These are phyloP conservation scores for Sarcophaga caerulescens DNA, from an alignment of 2,888 invertebrate genomes.

Conservation along the genomic window DNA sequence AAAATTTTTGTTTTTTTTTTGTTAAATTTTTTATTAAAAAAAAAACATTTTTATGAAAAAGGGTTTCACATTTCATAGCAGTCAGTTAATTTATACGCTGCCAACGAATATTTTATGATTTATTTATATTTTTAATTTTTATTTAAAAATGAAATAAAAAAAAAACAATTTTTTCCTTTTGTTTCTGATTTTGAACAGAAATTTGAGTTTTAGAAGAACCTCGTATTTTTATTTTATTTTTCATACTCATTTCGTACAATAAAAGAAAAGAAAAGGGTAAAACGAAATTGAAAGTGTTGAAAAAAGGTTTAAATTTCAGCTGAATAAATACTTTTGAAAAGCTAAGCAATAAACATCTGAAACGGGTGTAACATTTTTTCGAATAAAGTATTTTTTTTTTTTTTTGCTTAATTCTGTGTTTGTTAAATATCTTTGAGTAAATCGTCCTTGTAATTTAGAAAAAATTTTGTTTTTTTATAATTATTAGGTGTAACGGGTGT, in stretches of 20 bases:
- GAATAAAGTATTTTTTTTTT: too few relatives aligned
- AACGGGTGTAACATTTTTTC: too few relatives aligned
- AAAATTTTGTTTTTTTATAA: too few relatives aligned
- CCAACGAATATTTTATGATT: slow-evolving; percentile 12
- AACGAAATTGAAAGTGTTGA: too few relatives aligned
- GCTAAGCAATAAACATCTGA: too few relatives aligned
- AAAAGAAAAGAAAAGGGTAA: too few relatives aligned
- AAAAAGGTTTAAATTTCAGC: too few relatives aligned
- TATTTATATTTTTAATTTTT: background rate
- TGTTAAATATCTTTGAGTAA: too few relatives aligned
- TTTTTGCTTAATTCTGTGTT: too few relatives aligned
- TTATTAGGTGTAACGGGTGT: too few relatives aligned
- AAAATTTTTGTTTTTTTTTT: background rate
- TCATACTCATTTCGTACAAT: background rate
- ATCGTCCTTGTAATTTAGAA: too few relatives aligned
- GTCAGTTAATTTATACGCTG: slow-evolving; percentile 29
- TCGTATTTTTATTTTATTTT: background rate
- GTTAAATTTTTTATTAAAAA: background rate
- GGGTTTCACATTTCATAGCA: slow-evolving; percentile 54
- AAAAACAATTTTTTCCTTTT: background rate
- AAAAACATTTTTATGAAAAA: background rate
- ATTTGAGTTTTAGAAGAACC: slow-evolving; percentile 35
- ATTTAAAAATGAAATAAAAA: background rate
- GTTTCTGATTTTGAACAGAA: slow-evolving; percentile 25
- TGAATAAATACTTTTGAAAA: too few relatives aligned